These are phyloP conservation scores for Drosophila anceps DNA, from an alignment of 2,888 invertebrate genomes.

Conservation along the genomic window DNA sequence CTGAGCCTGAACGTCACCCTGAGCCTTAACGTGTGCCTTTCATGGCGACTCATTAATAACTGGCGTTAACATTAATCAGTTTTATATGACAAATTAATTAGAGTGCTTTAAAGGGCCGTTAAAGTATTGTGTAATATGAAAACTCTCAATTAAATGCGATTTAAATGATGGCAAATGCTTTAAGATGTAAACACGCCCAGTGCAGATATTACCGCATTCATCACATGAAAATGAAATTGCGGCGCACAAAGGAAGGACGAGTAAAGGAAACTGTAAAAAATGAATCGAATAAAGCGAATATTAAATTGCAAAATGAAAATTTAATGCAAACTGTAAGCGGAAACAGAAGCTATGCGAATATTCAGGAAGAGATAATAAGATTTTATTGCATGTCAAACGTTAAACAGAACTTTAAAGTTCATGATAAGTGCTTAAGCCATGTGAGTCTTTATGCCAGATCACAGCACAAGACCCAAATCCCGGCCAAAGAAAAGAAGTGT, in stretches of 20 bases:
- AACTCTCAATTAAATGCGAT: constrained; percentile 21
- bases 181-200: constrained; percentile 13
- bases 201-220: constrained; percentile 26
- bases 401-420: constrained; percentile 19
- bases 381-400: background rate
- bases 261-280: constrained; percentile 6
- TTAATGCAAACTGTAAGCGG: constrained; percentile 18
- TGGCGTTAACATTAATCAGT: constrained; percentile 67
- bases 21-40: constrained; percentile 16
- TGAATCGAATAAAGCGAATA: constrained; percentile 30
- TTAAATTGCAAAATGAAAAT: constrained; percentile 31
- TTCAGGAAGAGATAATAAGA: background rate
- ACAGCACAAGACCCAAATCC: constrained; percentile 26
- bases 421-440: background rate
- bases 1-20: background rate
- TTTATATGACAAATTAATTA: constrained; percentile 74
- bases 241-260: constrained; percentile 12
- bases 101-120: constrained; percentile 24
- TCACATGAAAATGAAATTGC: constrained; percentile 8
- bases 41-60: constrained; percentile 62
- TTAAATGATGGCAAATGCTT: constrained; percentile 11
- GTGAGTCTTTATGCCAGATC: constrained; percentile 18
- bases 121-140: background rate
- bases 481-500: constrained; percentile 35
- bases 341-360: constrained; percentile 3